Base-by-base conservation (phyloP, 2,113 vertebrate species). In the Hemibates koningsi region DNA sequence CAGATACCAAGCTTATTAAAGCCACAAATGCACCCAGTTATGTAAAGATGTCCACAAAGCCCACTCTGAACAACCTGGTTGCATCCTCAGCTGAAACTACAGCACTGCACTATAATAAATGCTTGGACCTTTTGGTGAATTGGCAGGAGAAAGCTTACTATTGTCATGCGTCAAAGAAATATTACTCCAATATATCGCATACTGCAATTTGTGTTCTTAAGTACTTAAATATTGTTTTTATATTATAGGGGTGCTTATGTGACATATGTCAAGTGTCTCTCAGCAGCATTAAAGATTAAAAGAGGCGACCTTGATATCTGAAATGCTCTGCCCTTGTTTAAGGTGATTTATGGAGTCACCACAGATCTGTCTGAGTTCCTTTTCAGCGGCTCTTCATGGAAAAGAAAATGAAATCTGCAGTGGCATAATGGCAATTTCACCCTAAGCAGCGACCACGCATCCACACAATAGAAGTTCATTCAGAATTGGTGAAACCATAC, bases 401-500 rank as follows among this genome's bases (percentile, higher is more conserved):
- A 78, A 78, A 17, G 48, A 79, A 93, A 91, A 93, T 68, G 0
- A 88, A 86, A 92, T 86, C 85, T 86, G 38, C 38, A 61, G 78
- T 2, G 17, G 83, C 12, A 78, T 88, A 91, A 89, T 48, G 48
- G 71, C 73, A 87, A 83, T 88, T 86, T 84, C 54, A 29, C 21
- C 48, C 71, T 83, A 52, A 92, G 87, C 53, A 80, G 78, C 52
- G 9, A 21, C 73, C 83, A 87, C 54, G 56, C 43, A 88, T 73
- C 24, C 71, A 81, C 85, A 94, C 85, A 91, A 93, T 80, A 90
- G 73, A 90, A 94, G 81, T 56, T 90, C 84, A 87, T 92, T 86
- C 57, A 71, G 85, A 88, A 86, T 36, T 81, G 81, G 83, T 93
- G 16, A 82, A 89, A 88, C 50, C 84, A 86, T 59, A 83, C 93